Base-by-base conservation (phyloP, 2,113 vertebrate genomes). In the Murina feae region DNA sequence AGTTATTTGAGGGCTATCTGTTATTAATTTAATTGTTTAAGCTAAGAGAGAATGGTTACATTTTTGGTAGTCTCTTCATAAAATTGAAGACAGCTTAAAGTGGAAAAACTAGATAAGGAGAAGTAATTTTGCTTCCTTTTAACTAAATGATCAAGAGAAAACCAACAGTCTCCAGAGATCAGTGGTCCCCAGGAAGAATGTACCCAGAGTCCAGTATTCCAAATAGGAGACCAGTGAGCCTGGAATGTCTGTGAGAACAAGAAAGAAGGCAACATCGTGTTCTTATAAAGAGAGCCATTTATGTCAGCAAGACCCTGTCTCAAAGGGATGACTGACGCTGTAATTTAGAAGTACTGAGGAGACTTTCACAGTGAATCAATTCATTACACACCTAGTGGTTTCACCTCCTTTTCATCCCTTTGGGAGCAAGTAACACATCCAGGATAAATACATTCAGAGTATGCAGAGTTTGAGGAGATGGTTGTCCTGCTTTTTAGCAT, bases 361-460 rank as follows among this genome's bases (percentile, higher is more conserved):
- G 94, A 96, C 94, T 89, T 96, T 85, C 69, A 94, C 72, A 82
- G 95, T 97, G 93, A 97, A 98, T 97, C 93, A 76, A 93, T 91
- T 94, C 93, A 49, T 75, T 85, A 79, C 93, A 88, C 91, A 82
- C 25, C 37, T 28, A 32, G 51, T 0, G 6, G 90, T 79, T 96
- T 81, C 4, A 4, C 83, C 97, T 96, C 78, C 35, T 93, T 88
- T 92, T 84, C 65, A 90, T 92, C 72, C 93, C 79, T 51, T 60
- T 72, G 92, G 75, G 32, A 58, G 79, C 83, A 32, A 51, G 35
- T 79, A 95, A 95, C 94, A 95, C 86, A 97, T 91, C 86, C 87
- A 92, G 86, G 30, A 86, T 32, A 93, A 97, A 97, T 93, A 92
- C 44, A 51, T 90, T 68, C 9, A 4, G 92, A 44, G 47, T 63